Evolutionary conservation across 2,113 vertebrate genomes (phyloP).

Genomic region (Cynoglossus semilaevis): DNA sequence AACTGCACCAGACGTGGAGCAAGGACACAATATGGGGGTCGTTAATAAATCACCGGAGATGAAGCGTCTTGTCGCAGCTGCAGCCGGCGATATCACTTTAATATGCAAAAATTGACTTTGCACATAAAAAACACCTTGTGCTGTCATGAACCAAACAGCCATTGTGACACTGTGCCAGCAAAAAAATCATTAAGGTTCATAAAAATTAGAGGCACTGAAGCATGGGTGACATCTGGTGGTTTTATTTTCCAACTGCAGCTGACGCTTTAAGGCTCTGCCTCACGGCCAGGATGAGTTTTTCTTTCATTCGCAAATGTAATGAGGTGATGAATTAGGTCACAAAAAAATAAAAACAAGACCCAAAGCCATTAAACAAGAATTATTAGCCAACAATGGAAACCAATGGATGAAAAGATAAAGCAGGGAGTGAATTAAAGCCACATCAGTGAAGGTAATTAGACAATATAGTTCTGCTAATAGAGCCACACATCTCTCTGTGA

Average conservation of each 20-base stretch:
- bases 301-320: not conserved
- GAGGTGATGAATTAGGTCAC: not conserved
- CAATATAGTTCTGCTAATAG: not conserved
- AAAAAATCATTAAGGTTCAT: conserved; percentile 43
- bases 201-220: conserved; percentile 42
- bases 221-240: conserved; percentile 64
- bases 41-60: conserved; percentile 25
- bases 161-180: conserved; percentile 36
- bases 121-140: conserved; percentile 9
- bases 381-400: conserved; percentile 25
- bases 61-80: conserved; percentile 40
- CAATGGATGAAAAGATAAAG: conserved; percentile 14
- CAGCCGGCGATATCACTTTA: not conserved
- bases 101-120: conserved; percentile 26
- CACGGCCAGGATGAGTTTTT: not conserved
- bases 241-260: conserved; percentile 40
- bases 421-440: conserved; percentile 10
- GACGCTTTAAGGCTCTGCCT: conserved; percentile 10
- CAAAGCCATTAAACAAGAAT: conserved; percentile 22
- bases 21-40: conserved; percentile 20
- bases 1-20: conserved; percentile 33
- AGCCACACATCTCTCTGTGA: not conserved
- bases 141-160: conserved; percentile 26
- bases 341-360: conserved; percentile 26
- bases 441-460: conserved; percentile 8